Evolutionary conservation across 2,888 invertebrate genomes (phyloP), one percentile per base, ranked within the genome.

Genomic region (Eupithecia subfuscata): DNA sequence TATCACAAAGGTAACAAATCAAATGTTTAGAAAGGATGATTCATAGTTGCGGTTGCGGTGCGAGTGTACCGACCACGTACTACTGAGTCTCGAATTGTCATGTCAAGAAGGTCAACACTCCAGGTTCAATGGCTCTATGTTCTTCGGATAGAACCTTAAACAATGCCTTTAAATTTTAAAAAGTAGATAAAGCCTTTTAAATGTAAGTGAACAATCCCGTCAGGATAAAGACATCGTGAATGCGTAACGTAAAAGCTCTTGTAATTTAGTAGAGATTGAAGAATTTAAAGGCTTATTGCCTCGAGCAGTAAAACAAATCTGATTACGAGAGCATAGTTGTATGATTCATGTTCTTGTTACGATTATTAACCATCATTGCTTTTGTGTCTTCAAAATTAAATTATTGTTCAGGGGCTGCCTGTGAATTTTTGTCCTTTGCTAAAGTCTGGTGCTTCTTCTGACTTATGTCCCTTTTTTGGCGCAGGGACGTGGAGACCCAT

Each of bases 41-140:
- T 91, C 91, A 91, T 90, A 30, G 34, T 64, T 34, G 64, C 34
- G 85, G 83, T 83, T 84, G 83, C 82, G 84, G 84, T 83, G 84
- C 83, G 60, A 22, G 60, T 60, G 22, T 60, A 60, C 60, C 60
- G 14, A 60, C 60, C 60, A 60, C 60, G 60, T 60, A 60, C 25
- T 37, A 85, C 83, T 80, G 81, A 82, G 84, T 77, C 82, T 79
- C 78, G 84, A 84, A 82, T 84, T 84, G 86, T 83, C 84, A 84
- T 88, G 90, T 88, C 88, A 86, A 84, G 84, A 85, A 85, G 90
- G 91, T 92, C 92, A 90, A 87, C 85, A 86, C 84, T 82, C 86
- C 88, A 91, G 87, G 93, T 92, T 91, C 91, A 92, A 89, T 89
- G 92, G 90, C 88, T 91, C 82, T 84, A 88, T 86, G 86, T 88